These are phyloP conservation scores for Drosophila glabriapex DNA, from an alignment of 2,888 invertebrate species.

Conservation along the genomic window DNA sequence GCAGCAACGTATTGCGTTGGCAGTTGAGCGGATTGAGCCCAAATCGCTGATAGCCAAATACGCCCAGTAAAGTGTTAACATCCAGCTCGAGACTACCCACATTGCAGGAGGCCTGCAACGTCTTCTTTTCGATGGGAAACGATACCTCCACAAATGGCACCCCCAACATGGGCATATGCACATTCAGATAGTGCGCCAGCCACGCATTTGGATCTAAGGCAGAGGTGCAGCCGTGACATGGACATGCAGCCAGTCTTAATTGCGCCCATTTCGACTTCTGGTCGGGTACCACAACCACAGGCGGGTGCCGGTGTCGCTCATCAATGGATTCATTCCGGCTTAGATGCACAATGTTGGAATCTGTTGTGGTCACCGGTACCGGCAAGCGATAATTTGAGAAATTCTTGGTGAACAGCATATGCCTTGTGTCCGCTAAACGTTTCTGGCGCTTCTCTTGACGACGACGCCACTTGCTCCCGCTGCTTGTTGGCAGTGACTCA, in stretches of 20 bases:
- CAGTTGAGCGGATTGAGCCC: conserved; percentile 64
- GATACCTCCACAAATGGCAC: conserved; percentile 42
- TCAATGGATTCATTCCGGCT: conserved; percentile 33
- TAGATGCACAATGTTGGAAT: conserved; percentile 31
- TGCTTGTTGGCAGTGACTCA: background rate
- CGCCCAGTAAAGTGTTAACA: conserved; percentile 35
- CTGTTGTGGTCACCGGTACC: conserved; percentile 37
- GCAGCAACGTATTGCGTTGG: conserved; percentile 52
- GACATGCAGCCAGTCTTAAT: conserved; percentile 44
- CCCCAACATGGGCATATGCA: conserved; percentile 16
- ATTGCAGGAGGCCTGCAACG: conserved; percentile 28
- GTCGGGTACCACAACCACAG: conserved; percentile 33
- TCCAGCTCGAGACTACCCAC: conserved; percentile 37
- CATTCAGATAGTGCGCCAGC: conserved; percentile 47
- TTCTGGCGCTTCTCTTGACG: conserved; percentile 34
- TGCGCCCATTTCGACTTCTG: conserved; percentile 48
- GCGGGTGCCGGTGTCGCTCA: conserved; percentile 38
- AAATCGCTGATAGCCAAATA: conserved; percentile 55
- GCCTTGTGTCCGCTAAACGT: conserved; percentile 4
- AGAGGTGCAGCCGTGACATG: conserved; percentile 34
- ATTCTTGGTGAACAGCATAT: conserved; percentile 9
- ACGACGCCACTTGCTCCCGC: conserved; percentile 2
- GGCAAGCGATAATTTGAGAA: conserved; percentile 47
- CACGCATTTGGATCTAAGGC: conserved; percentile 39
- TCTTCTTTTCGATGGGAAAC: conserved; percentile 32